A percentile compares a stretch with the other conserved stretches of the same genome.
Conservation (phyloP, 2,113 vertebrate species). For the Barbus barbus region DNA sequence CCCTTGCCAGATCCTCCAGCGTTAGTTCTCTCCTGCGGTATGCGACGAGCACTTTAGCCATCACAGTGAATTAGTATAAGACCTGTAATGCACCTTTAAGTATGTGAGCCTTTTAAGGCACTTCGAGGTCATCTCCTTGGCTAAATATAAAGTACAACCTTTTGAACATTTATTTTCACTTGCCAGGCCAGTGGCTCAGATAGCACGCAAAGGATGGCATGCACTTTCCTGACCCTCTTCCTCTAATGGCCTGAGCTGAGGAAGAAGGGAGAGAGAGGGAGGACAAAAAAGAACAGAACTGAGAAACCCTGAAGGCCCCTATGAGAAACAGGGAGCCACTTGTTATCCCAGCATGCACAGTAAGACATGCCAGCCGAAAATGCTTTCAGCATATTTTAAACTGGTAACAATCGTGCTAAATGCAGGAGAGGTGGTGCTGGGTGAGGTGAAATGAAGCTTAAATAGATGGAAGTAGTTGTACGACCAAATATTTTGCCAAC, state of each 20-base stretch:
- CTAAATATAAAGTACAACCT: conserved; percentile 78
- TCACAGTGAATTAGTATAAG: conserved; percentile 90
- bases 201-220: conserved; percentile 64
- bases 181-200: conserved; percentile 68
- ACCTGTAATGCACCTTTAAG: conserved; percentile 90
- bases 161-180: conserved; percentile 75
- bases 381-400: conserved; percentile 13
- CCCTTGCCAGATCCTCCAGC: conserved; percentile 73
- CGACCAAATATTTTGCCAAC: not conserved
- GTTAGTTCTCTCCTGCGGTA: conserved; percentile 77
- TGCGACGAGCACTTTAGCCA: conserved; percentile 87
- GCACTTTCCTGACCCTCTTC: conserved; percentile 59
- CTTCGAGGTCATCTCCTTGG: conserved; percentile 77
- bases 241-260: conserved; percentile 43
- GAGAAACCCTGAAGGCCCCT: conserved; percentile 31
- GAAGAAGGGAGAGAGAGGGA: conserved; percentile 13
- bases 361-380: not conserved
- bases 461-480: not conserved
- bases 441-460: not conserved
- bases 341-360: conserved; percentile 18
- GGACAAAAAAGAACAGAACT: conserved; percentile 1
- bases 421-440: not conserved
- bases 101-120: conserved; percentile 84
- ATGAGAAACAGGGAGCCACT: conserved; percentile 18
- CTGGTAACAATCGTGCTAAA: not conserved